A percentile compares a stretch with the other conserved stretches of the same genome.
Evolutionary conservation across 2,113 vertebrate species (phyloP).

Genomic region (Phylloscopus trochilus): DNA sequence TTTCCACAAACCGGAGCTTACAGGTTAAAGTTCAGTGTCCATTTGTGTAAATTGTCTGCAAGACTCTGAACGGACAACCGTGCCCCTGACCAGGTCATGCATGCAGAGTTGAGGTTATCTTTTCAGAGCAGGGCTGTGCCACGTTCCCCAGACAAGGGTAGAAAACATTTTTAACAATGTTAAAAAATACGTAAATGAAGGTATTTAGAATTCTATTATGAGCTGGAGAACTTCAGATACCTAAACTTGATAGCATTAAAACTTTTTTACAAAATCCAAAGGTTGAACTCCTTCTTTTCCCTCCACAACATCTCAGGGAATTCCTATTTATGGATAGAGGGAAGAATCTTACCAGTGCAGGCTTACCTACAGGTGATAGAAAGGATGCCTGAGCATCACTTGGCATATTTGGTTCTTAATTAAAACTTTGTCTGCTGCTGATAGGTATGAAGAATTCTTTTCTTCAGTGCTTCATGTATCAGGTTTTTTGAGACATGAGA

Average conservation of each 20-base stretch:
- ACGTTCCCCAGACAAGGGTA: fast-evolving
- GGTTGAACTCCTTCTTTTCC: neutral
- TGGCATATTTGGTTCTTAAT: neutral
- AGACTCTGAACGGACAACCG: fast-evolving
- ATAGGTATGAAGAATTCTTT: neutral
- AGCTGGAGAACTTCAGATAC: neutral
- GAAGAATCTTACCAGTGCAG: neutral
- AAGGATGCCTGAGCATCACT: neutral
- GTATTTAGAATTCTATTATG: neutral
- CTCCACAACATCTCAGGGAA: neutral
- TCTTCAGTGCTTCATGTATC: neutral
- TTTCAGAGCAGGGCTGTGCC: neutral
- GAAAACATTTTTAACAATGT: neutral
- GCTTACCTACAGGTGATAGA: neutral
- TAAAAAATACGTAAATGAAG: neutral
- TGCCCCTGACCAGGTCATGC: neutral
- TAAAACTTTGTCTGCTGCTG: neutral
- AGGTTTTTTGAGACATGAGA: neutral
- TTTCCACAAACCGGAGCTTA: neutral
- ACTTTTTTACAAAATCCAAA: neutral
- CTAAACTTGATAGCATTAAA: neutral
- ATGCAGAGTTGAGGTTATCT: neutral
- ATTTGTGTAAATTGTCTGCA: neutral
- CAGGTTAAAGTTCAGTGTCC: neutral
- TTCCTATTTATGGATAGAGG: neutral